A percentile compares a stretch with the other conserved stretches of the same genome.
phyloP scores from a whole-genome alignment of 2,888 invertebrate genomes.

The Epistrophe grossulariae region DNA sequence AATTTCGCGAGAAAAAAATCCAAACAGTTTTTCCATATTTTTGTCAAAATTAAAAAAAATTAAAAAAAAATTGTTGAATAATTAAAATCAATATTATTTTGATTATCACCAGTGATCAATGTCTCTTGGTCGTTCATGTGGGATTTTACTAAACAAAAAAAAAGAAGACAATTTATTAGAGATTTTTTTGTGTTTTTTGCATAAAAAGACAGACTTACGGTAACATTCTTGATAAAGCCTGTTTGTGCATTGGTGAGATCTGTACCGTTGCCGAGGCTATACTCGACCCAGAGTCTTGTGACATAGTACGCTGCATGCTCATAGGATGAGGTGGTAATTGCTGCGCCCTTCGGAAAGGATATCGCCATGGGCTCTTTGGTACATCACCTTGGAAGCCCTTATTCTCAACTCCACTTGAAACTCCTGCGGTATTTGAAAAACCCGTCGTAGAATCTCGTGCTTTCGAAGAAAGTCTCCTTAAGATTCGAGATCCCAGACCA shows the following conservation, averaged over 20 bases:
- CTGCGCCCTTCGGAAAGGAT: constrained; percentile 85
- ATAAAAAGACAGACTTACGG: constrained; percentile 79
- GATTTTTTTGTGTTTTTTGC: too few relatives aligned
- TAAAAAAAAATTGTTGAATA: not conserved
- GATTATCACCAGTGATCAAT: constrained; percentile 82
- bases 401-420: constrained; percentile 86
- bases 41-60: constrained; percentile 55
- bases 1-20: constrained; percentile 42
- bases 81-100: not conserved
- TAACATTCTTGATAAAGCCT: constrained; percentile 82
- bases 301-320: constrained; percentile 86
- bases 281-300: constrained; percentile 86
- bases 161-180: not conserved
- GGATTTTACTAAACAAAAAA: constrained; percentile 83
- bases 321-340: constrained; percentile 81
- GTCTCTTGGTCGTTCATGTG: constrained; percentile 82
- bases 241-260: constrained; percentile 83
- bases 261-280: constrained; percentile 85
- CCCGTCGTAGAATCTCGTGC: constrained; percentile 85
- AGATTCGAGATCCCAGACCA: constrained; percentile 88
- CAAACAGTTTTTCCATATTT: constrained; percentile 65
- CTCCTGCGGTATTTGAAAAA: constrained; percentile 75
- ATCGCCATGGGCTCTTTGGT: constrained; percentile 91
- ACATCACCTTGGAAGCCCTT: constrained; percentile 88
- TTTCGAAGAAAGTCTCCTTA: constrained; percentile 90